Evolutionary conservation across 2,888 invertebrate species (phyloP), one percentile per base, ranked within the genome.

Genomic region (Dicranocentrus wangi): DNA sequence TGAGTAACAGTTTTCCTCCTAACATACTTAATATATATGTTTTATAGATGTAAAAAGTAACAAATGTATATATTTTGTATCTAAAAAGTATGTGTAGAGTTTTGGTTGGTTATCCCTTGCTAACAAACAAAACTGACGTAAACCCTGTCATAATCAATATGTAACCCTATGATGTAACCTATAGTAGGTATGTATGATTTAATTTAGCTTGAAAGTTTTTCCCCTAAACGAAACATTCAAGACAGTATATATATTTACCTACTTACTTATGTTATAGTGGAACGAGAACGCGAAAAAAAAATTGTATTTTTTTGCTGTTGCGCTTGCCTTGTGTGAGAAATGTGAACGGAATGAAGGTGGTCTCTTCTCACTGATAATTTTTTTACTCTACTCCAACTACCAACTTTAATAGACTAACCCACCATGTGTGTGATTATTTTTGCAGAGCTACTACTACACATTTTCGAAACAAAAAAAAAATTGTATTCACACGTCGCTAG

Each of bases 151-250:
- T 55, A 55, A 55, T 55, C 21, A 55, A 25, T 55, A 10, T 32
- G 10, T 32, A 32, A 32, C 5, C 10, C 5, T 32, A 47, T 5
- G n/a, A 47, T 39, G 39, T 47, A 60, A 60, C 25, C n/a, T 32
- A 60, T 60, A 60, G 2, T n/a, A 25, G n/a, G n/a, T 32, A 60
- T 60, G 60, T 60, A 60, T 60, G 32, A 60, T 60, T 60, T 60
- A 60, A 60, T 60, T 60, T 60, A 60, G 32, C 60, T 17, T 60
- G 32, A 60, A 32, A 60, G 60, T 60, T 60, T 60, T 60, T 32
- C 47, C 47, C 15, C 8, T 3, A 5, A 47, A 10, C 15, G 8
- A 47, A n/a, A 47, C 32, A 32, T 10, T 32, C 47, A 5, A n/a
- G 60, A 17, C 60, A 60, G 60, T 60, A 60, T 60, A 25, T 32